Percentiles rank a stretch among this genome's conserved stretches.
Conservation (phyloP, 53 echinoderm and acorn worm genomes). For the Astropecten irregularis region DNA sequence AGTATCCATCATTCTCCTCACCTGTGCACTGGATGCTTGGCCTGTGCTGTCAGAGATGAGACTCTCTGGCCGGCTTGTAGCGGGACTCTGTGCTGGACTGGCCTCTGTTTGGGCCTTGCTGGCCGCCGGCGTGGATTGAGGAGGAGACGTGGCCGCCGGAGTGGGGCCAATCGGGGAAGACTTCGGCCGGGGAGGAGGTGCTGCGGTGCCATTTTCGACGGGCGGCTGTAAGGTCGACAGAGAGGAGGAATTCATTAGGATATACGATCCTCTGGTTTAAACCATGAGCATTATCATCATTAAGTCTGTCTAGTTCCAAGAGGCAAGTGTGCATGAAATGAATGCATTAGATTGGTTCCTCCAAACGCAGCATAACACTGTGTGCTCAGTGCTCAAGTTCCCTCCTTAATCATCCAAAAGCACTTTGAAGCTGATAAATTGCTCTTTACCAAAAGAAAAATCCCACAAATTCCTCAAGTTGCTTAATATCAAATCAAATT, state of each 20-base stretch:
- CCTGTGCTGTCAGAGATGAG: background rate
- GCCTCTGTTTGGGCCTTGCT: slow-evolving; percentile 4
- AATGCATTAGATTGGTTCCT: too few species aligned
- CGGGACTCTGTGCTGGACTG: slow-evolving; percentile 26
- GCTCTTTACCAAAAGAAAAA: too few species aligned
- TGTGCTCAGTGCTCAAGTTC: too few species aligned
- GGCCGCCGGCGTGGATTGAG: background rate
- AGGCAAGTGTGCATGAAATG: too few species aligned
- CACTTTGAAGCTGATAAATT: too few species aligned
- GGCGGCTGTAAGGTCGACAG: background rate
- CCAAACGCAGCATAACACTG: too few species aligned
- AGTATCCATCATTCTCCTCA: too few species aligned
- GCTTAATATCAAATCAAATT: too few species aligned
- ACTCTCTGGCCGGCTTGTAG: slow-evolving; percentile 38
- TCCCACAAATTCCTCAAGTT: too few species aligned
- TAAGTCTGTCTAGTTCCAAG: background rate
- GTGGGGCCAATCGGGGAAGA: slow-evolving; percentile 48
- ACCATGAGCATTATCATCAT: background rate
- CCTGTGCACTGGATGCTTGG: slow-evolving; percentile 22
- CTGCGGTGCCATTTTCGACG: slow-evolving; percentile 53
- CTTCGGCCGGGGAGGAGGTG: slow-evolving; percentile 51
- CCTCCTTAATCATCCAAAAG: too few species aligned
- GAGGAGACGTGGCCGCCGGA: background rate
- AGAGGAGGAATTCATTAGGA: too few species aligned
- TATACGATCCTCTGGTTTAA: background rate